These are phyloP conservation scores for Recurvirostra avosetta DNA, from an alignment of 2,113 vertebrate species.

Conservation along the genomic window DNA sequence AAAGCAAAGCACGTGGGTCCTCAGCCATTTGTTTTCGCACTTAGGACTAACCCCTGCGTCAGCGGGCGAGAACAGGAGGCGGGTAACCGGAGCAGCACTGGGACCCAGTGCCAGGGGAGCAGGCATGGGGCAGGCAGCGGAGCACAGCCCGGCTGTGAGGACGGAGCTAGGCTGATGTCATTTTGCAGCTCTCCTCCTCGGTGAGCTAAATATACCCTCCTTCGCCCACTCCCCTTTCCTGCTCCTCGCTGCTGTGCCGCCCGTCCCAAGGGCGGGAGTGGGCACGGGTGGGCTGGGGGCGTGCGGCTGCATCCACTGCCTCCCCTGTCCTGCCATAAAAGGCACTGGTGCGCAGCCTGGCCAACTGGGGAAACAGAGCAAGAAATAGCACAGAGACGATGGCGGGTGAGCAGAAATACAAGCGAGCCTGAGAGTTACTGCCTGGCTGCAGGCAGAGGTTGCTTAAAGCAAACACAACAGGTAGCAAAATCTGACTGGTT, in stretches of 20 bases:
- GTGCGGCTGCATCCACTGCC: background rate
- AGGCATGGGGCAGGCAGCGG: background rate
- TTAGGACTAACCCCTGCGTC: background rate
- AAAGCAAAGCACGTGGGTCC: background rate
- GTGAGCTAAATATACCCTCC: background rate
- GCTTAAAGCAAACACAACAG: background rate
- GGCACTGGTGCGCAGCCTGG: background rate
- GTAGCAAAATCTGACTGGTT: background rate
- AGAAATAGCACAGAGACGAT: background rate
- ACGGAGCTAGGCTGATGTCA: background rate
- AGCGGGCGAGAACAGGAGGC: background rate
- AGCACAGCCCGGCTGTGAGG: background rate
- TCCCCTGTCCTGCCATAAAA: background rate
- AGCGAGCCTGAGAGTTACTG: background rate
- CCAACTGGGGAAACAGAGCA: constrained; percentile 19
- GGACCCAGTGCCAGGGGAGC: background rate
- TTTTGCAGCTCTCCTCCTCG: background rate
- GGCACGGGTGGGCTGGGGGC: background rate
- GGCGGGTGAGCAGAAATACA: background rate
- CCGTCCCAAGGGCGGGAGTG: rapidly evolving
- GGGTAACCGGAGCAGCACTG: rapidly evolving
- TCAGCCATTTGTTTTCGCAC: background rate
- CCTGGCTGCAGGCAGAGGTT: background rate
- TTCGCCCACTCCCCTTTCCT: background rate
- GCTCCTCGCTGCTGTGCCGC: rapidly evolving